Base-by-base conservation (phyloP, 2,113 vertebrate genomes). In the Lophura nycthemera region DNA sequence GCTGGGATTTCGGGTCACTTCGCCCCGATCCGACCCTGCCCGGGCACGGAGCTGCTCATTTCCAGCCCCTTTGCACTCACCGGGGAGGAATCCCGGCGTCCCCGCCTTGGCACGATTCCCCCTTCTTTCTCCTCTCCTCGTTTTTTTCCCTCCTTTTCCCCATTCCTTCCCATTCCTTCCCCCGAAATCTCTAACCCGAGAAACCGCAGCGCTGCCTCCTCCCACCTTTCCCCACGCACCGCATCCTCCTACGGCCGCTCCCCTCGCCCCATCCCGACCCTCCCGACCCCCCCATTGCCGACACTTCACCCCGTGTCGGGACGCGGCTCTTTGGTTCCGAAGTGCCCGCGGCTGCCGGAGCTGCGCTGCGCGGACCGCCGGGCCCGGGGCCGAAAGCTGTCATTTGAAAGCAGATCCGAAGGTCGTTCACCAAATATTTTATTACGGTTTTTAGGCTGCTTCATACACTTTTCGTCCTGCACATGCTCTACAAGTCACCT, bases 401-500 rank as follows among this genome's bases (percentile, higher is more conserved):
- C 89, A 93, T 95, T 84, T 90, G 70, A 97, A 95, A 95, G 88
- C 77, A 95, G 88, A 88, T 96, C 92, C 83, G 96, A 97, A 96
- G 84, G 94, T 96, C 97, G 95, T 97, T 98, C 97, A 98, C 97
- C 98, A 98, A 98, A 98, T 98, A 98, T 98, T 98, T 98, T 98
- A 96, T 97, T 98, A 97, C 93, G 97, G 93, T 98, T 98, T 57
- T 93, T 96, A 97, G 95, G 97, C 98, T 97, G 98, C 98, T 97
- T 98, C 97, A 98, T 98, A 98, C 98, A 98, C 89, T 96, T 94
- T 54, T 95, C 96, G 91, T 98, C 97, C 97, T 84, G 86, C 84
- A 98, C 98, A 98, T 98, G 98, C 98, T 99, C 98, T 98, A 98
- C 98, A 97, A 97, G 98, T 98, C 97, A 98, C 97, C 97, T 98